Evolutionary conservation across 2,797 vertebrate species (phyloP), one percentile per base, ranked within the genome.

Genomic region (Clarias platycephalus): DNA sequence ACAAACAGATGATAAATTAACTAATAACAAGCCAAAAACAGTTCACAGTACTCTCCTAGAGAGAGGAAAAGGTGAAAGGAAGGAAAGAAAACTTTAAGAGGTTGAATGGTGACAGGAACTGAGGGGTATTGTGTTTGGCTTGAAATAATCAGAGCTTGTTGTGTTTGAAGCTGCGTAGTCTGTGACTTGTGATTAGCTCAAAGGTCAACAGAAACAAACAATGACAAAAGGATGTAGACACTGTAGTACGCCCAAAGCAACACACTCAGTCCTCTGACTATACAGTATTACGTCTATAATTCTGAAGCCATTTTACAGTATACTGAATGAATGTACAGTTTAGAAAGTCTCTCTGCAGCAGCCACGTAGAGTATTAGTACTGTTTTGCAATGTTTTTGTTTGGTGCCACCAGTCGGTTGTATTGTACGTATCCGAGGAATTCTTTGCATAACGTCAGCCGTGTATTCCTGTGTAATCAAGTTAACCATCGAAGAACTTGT

Each of bases 171-270:
- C 55, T 80, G 58, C 66, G 15, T 77, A 60, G 20, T 77, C 7
- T 83, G 49, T 49, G 76, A 83, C 70, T 70, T 81, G 71, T 81
- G 85, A 85, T 82, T 82, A 84, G 62, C 78, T 70, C 37, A 44
- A 63, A 60, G 75, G 85, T 76, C 77, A 75, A 62, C 53, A 87
- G 53, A 84, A 84, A 83, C 58, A 74, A 85, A 86, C 82, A 86
- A 67, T 86, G 83, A 67, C 66, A 6, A 49, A 79, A 62, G 34
- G 70, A 83, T 63, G 76, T 66, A 79, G 53, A 72, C 77, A 82
- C 58, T 67, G 70, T 58, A 28, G 28, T 49, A 49, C n/a, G 5
- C 60, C 57, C 72, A 84, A 22, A 71, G 22, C 20, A 67, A 70
- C 83, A n/a, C 31, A 64, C 26, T 67, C 20, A 75, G 80, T 81